Evolutionary conservation across 2,113 vertebrate species (phyloP).

Genomic region (Xenotilapia longispinis): DNA sequence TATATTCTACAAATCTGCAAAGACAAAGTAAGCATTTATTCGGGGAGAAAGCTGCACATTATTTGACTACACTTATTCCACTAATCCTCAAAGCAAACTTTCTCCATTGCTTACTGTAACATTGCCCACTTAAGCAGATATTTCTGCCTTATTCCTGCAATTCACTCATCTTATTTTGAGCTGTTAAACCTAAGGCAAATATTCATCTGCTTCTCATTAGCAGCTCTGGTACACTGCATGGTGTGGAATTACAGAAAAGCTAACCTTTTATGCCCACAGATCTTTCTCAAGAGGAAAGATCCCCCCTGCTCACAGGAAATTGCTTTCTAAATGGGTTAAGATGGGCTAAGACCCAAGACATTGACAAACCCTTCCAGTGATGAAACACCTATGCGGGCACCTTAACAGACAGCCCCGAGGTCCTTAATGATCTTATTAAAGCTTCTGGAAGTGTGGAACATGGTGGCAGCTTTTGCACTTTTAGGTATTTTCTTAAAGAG

Average conservation of each 20-base stretch:
- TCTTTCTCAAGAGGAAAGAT: conserved; percentile 58
- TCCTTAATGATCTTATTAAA: conserved; percentile 65
- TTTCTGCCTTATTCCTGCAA: conserved; percentile 5
- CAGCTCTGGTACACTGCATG: conserved; percentile 36
- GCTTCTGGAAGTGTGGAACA: conserved; percentile 33
- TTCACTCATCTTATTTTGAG: conserved; percentile 55
- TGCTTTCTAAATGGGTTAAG: conserved; percentile 70
- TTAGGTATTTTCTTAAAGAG: conserved; percentile 49
- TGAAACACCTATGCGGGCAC: conserved; percentile 59
- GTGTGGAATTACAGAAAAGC: conserved; percentile 60
- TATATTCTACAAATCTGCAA: not conserved
- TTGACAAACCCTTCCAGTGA: conserved; percentile 60
- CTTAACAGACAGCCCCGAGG: conserved; percentile 35
- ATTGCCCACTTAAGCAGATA: conserved; percentile 18
- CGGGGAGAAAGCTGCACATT: not conserved
- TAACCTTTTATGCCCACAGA: conserved; percentile 56
- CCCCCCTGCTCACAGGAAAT: conserved; percentile 60
- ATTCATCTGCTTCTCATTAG: conserved; percentile 62
- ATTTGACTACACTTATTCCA: conserved; percentile 30
- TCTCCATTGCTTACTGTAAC: conserved; percentile 16
- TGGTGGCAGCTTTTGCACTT: conserved; percentile 31
- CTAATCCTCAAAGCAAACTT: conserved; percentile 39
- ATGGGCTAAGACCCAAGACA: conserved; percentile 65
- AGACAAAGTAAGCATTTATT: not conserved
- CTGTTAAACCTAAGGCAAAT: conserved; percentile 59